Conservation (phyloP, 37 sponge, comb jelly and placozoan species). For the Haliclona indistincta region DNA sequence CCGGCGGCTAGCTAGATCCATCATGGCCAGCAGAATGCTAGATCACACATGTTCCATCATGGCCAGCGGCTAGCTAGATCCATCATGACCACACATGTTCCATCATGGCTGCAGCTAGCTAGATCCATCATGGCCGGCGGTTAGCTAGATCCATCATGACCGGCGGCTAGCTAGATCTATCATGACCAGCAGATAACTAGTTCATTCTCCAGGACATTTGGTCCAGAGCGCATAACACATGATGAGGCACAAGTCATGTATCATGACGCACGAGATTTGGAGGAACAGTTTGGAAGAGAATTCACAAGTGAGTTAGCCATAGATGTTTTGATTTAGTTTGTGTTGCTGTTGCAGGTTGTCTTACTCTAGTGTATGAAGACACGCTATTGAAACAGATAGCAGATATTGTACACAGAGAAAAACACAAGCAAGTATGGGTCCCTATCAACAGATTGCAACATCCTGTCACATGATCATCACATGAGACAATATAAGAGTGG, state of each 20-base stretch:
- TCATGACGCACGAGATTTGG: constrained; percentile 25
- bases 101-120: too few species aligned
- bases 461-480: too few species aligned
- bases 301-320: constrained; percentile 45
- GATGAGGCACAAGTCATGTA: constrained; percentile 36
- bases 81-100: too few species aligned
- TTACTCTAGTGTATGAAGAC: constrained; percentile 65
- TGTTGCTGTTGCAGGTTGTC: constrained; percentile 14
- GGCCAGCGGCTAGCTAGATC: too few species aligned
- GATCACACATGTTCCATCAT: too few species aligned
- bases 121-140: too few species aligned
- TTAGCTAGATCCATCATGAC: too few species aligned
- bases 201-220: constrained; percentile 53
- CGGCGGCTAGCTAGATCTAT: too few species aligned
- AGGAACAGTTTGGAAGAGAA: constrained; percentile 42
- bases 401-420: constrained; percentile 58
- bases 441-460: constrained; percentile 25
- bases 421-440: constrained; percentile 71
- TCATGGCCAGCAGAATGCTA: too few species aligned
- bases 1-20: too few species aligned
- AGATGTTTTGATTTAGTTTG: not conserved
- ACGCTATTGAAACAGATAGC: constrained; percentile 62
- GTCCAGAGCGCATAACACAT: constrained; percentile 36
- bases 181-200: too few species aligned
- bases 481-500: not conserved